Conservation (phyloP, 1,140 invertebrate species). For the Cydia amplana region DNA sequence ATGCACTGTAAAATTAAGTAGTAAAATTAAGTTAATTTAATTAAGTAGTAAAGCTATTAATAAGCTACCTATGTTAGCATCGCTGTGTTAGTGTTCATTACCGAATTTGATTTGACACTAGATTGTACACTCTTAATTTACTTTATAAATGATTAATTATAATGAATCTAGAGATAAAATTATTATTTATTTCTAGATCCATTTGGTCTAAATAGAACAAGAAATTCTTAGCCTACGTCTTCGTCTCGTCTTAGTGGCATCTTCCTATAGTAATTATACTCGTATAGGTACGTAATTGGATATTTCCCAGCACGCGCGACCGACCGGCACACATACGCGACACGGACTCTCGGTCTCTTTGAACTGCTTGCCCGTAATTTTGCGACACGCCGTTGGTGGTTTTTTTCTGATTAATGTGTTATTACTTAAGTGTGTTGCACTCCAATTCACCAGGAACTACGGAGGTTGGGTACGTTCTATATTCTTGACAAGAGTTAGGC, state of each 20-base stretch:
- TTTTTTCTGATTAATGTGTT: conserved; percentile 24
- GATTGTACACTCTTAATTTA: not conserved
- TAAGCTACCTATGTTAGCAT: too few relatives aligned
- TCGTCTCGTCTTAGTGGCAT: not conserved
- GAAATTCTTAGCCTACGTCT: not conserved
- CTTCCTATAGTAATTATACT: conserved; percentile 22
- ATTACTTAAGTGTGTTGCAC: not conserved
- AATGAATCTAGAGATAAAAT: not conserved
- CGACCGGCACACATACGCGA: conserved; percentile 37
- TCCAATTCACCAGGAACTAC: not conserved
- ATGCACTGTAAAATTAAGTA: too few relatives aligned
- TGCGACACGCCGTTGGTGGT: conserved; percentile 16
- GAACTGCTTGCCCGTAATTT: conserved; percentile 18
- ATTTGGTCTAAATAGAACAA: not conserved
- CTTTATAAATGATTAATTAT: too few relatives aligned
- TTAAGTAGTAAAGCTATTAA: too few relatives aligned
- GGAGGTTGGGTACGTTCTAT: not conserved
- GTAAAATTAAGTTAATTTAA: too few relatives aligned
- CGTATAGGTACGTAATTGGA: conserved; percentile 40
- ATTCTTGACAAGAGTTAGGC: not conserved
- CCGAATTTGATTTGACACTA: too few relatives aligned
- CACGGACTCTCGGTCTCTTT: conserved; percentile 34
- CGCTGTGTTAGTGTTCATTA: too few relatives aligned
- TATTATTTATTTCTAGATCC: not conserved
- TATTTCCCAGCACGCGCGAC: conserved; percentile 42